phyloP scores from a whole-genome alignment of 2,113 vertebrate species.

The Lipotes vexillifer region DNA sequence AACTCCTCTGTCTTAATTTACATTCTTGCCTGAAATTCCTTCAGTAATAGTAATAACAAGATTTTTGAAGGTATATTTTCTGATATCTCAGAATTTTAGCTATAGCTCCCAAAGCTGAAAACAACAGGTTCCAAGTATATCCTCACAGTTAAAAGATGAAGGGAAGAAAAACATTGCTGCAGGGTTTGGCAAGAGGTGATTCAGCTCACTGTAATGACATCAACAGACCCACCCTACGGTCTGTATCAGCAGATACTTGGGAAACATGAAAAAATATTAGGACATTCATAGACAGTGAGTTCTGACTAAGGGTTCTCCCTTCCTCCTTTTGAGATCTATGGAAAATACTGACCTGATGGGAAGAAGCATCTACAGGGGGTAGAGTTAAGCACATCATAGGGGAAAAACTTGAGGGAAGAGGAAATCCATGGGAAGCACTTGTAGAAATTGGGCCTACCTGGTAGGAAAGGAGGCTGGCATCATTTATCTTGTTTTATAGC shows the following conservation, averaged over 20 bases:
- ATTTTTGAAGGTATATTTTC: background rate
- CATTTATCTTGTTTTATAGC: background rate
- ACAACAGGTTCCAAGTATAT: background rate
- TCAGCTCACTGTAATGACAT: background rate
- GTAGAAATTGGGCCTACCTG: background rate
- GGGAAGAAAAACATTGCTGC: background rate
- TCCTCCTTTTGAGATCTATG: background rate
- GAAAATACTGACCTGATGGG: background rate
- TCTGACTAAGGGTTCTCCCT: background rate
- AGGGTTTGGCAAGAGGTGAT: background rate
- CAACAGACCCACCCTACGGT: no score
- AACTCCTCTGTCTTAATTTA: background rate
- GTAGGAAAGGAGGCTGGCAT: background rate
- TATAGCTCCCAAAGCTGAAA: background rate
- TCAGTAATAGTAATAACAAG: background rate
- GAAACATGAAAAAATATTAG: background rate
- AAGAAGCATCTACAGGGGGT: background rate
- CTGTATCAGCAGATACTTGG: background rate
- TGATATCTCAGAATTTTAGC: background rate
- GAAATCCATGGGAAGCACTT: fast-evolving
- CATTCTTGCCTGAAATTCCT: background rate
- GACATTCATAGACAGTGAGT: background rate
- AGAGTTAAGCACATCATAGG: background rate
- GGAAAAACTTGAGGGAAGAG: background rate
- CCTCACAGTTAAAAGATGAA: background rate